Evolutionary conservation across 92 coral and sea anemone genomes (phyloP), one percentile per base, ranked within the genome.

Genomic region (Galaxea fascicularis): DNA sequence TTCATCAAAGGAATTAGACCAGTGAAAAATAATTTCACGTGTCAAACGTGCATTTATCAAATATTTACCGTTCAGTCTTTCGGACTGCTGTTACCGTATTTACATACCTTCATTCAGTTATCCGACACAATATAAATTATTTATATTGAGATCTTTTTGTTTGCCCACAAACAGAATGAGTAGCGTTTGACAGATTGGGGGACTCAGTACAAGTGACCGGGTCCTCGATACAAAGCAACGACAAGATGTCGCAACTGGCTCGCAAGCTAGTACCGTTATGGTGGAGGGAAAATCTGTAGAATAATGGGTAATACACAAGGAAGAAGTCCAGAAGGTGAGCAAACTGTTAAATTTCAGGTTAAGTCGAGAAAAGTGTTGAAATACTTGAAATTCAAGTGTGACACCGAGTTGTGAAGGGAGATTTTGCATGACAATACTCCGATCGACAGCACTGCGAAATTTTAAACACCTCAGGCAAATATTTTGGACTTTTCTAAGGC

Each of bases 231-330:
- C 28, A 29, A 28, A 28, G 16, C 63, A 45, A 24, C 27, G 73
- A 22, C 30, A 29, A 67, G 21, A 79, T 79, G 75, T n/a, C 49
- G 17, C 20, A 53, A 52, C 11, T 1, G 41, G 8, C 1, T 39
- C 26, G 1, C 0, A 14, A 12, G 41, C 11, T 46, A 58, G n/a
- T n/a, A 13, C 41, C 27, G 57, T 41, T 70, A 57, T 52, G 53
- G 24, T 11, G 45, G 77, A 12, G 13, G 8, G 31, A 31, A 56
- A 57, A 16, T 9, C 20, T 12, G 20, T 73, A 30, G 39, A 51
- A 60, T 56, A 53, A 91, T 91, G 95, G 94, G 95, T 13, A 88
- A 88, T 73, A 47, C 90, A 16, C 95, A 91, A 72, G 90, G 87
- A 65, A 79, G 82, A 76, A 77, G 89, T 45, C 74, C 85, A 56